These are phyloP conservation scores for Cygnus olor DNA, from an alignment of 2,797 vertebrate genomes.

Conservation along the genomic window DNA sequence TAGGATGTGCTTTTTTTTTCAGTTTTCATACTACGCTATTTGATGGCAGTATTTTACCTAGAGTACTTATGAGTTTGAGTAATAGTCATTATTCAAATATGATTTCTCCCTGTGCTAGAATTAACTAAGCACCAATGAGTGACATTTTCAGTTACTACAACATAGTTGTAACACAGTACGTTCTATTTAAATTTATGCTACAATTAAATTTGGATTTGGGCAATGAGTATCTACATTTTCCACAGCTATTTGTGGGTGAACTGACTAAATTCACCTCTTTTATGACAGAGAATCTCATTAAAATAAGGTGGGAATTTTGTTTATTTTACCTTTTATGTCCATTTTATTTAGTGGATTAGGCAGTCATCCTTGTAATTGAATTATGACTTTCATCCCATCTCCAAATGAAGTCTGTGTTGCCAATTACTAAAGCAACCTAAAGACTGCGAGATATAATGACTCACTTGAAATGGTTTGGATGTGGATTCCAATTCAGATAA, in stretches of 20 bases:
- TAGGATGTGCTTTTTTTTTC: neutral
- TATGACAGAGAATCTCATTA: conserved; percentile 1
- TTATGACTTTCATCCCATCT: conserved; percentile 14
- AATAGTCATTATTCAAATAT: neutral
- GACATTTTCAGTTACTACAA: neutral
- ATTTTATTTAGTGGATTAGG: conserved; percentile 10
- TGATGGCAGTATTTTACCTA: neutral
- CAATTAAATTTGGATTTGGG: neutral
- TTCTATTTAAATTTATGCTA: conserved; percentile 8
- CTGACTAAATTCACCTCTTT: neutral
- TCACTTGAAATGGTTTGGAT: conserved; percentile 12
- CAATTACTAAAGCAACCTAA: neutral
- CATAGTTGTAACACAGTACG: neutral
- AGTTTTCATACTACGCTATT: neutral
- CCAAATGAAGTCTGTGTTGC: neutral
- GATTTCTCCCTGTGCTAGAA: neutral
- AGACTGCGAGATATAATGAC: neutral
- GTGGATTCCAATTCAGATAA: conserved; percentile 60
- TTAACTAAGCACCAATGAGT: neutral
- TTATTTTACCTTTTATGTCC: conserved; percentile 31
- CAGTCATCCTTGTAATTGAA: conserved; percentile 53
- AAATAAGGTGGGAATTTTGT: neutral
- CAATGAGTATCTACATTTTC: conserved; percentile 8
- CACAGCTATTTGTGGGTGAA: neutral
- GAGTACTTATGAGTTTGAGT: neutral